These are phyloP conservation scores for Pygoscelis antarcticus DNA, from an alignment of 2,113 vertebrate species.

Conservation along the genomic window DNA sequence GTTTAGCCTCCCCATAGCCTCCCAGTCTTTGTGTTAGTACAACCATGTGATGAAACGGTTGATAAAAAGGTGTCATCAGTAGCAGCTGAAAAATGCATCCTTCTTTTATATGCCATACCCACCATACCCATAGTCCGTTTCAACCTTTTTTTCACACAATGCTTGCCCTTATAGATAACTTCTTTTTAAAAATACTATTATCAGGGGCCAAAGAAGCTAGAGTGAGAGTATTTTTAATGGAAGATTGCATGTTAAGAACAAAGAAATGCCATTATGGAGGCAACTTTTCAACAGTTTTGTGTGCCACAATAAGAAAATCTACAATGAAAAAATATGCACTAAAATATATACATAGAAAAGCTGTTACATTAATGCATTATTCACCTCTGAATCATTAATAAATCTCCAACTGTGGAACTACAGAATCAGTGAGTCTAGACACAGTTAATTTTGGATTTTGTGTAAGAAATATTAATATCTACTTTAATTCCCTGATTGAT, in stretches of 20 bases:
- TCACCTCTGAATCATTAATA: neutral
- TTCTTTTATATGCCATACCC: neutral
- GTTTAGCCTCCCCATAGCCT: neutral
- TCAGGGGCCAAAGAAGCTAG: neutral
- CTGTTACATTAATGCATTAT: neutral
- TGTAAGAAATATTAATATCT: neutral
- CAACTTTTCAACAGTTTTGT: neutral
- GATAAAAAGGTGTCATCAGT: neutral
- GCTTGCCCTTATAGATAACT: neutral
- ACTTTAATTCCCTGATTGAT: neutral
- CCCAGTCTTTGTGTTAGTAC: neutral
- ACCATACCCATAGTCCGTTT: neutral
- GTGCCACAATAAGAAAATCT: neutral
- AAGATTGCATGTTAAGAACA: neutral
- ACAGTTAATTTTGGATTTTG: neutral
- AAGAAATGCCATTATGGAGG: neutral
- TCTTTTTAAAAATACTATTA: neutral
- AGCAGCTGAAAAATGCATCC: neutral
- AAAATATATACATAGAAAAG: neutral
- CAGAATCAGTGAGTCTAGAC: neutral
- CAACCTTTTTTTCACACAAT: neutral
- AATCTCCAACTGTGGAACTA: neutral
- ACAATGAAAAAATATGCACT: neutral
- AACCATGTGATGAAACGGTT: neutral
- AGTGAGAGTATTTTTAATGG: neutral